Base-by-base conservation (phyloP, 2,888 invertebrate genomes). In the Melikaiella ostensackeni region DNA sequence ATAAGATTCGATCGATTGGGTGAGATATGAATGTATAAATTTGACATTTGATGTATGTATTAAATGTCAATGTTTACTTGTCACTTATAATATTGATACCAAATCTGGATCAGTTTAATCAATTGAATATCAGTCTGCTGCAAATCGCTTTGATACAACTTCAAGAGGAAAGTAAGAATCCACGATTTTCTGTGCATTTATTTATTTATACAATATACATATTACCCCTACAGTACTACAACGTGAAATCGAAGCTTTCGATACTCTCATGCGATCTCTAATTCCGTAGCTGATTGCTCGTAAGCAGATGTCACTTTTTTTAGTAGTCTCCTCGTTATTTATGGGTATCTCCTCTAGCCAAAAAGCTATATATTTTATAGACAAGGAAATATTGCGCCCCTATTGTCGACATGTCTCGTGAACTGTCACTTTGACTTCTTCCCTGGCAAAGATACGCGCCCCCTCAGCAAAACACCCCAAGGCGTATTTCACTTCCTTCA, bases 221-320 rank as follows among this genome's bases (percentile, higher is more conserved):
- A 3, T 1, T 46, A n/a, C 19, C 46, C 6, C 7, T 19, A 46
- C 19, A 46, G 35, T 9, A 11, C 1, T 38, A 38, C 11, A 35
- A 0, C n/a, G n/a, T n/a, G n/a, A 27, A 59, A 59, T 59, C 27
- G 27, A 59, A 59, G 59, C 16, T 59, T 59, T 59, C 27, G 27
- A 59, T 24, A 27, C 27, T 59, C 11, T 27, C 16, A 11, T 59
- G 24, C 27, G 16, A 59, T 59, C 24, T 6, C 21, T 59, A 59
- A 59, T 59, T 59, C 59, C 27, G 59, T 59, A 13, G 27, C 59
- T 59, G 59, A 59, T 59, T 59, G 59, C 59, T 59, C 13, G 59
- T 59, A 27, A 59, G 59, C 59, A 59, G 59, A 59, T 59, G 59
- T 27, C 59, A 59, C 59, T 59, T 59, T 59, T 50, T 59, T 59